Percentiles rank a stretch among this genome's conserved stretches.
Evolutionary conservation across 2,888 invertebrate species (phyloP).

Genomic region (Clistopyga incitator): DNA sequence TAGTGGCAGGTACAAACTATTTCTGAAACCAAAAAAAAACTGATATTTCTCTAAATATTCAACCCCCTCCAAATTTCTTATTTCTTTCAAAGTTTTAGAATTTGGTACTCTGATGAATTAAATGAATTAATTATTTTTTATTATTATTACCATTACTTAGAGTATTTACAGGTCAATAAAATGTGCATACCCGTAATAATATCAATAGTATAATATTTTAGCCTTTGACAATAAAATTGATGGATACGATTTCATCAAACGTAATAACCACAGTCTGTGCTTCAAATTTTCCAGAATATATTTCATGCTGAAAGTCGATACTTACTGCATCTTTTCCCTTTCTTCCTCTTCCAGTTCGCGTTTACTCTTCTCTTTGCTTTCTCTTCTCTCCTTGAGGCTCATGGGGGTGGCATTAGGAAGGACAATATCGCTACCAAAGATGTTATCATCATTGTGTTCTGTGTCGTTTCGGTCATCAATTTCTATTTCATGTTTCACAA

Average conservation of each 20-base stretch:
- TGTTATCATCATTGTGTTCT: conserved; percentile 71
- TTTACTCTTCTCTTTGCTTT: conserved; percentile 90
- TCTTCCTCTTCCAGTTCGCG: conserved; percentile 97
- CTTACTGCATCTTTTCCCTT: conserved; percentile 97
- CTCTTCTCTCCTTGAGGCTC: conserved; percentile 82
- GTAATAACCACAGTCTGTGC: neutral
- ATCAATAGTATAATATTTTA: too few species aligned
- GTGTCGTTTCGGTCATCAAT: conserved; percentile 66
- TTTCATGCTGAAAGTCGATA: conserved; percentile 70
- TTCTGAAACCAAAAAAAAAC: too few species aligned
- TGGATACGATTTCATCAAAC: neutral
- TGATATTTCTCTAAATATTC: too few species aligned
- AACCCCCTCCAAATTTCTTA: too few species aligned
- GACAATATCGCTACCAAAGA: conserved; percentile 79
- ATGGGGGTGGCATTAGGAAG: conserved; percentile 71
- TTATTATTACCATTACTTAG: too few species aligned
- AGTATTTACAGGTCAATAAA: too few species aligned
- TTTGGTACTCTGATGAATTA: too few species aligned
- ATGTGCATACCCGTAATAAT: too few species aligned
- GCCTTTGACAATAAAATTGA: neutral
- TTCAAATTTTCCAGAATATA: neutral
- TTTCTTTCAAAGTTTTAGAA: too few species aligned
- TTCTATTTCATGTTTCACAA: conserved; percentile 75
- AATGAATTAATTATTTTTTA: too few species aligned
- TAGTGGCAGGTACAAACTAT: too few species aligned